These are phyloP conservation scores for Muraenolepis orangiensis DNA, from an alignment of 2,797 vertebrate species.

Conservation along the genomic window DNA sequence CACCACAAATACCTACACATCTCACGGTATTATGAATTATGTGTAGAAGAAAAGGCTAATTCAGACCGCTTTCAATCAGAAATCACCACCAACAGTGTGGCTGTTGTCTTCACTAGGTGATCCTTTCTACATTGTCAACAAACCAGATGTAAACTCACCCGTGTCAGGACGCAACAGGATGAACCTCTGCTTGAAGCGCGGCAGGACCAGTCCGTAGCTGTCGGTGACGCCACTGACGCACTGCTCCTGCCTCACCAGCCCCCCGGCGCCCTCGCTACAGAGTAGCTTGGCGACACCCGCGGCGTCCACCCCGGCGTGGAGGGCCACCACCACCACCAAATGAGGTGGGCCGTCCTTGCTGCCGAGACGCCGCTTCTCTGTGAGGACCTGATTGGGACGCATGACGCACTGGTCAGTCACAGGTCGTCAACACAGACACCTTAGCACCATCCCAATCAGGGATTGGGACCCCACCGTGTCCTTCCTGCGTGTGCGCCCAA, in stretches of 20 bases:
- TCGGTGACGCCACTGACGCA: conserved; percentile 60
- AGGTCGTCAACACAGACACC: not conserved
- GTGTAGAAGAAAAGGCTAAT: not conserved
- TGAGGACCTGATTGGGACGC: conserved; percentile 77
- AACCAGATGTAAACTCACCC: conserved; percentile 61
- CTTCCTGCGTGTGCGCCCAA: no score
- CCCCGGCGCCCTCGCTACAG: conserved; percentile 61
- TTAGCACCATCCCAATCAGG: no score
- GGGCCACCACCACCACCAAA: conserved; percentile 81
- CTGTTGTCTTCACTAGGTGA: not conserved
- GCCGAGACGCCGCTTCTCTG: conserved; percentile 88
- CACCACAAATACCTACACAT: not conserved
- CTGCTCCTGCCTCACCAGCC: conserved; percentile 60
- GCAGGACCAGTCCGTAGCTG: conserved; percentile 81
- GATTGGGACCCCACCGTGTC: no score
- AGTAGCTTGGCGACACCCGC: conserved; percentile 68
- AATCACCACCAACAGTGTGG: not conserved
- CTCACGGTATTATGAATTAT: not conserved
- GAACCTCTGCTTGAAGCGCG: conserved; percentile 89
- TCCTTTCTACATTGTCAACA: not conserved
- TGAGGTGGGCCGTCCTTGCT: conserved; percentile 89
- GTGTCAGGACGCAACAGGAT: conserved; percentile 77
- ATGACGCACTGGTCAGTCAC: not conserved
- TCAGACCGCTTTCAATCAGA: not conserved
- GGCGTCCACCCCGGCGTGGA: conserved; percentile 72